Evolutionary conservation across 2,113 vertebrate species (phyloP).

Genomic region (Acrocephalus arundinaceus): DNA sequence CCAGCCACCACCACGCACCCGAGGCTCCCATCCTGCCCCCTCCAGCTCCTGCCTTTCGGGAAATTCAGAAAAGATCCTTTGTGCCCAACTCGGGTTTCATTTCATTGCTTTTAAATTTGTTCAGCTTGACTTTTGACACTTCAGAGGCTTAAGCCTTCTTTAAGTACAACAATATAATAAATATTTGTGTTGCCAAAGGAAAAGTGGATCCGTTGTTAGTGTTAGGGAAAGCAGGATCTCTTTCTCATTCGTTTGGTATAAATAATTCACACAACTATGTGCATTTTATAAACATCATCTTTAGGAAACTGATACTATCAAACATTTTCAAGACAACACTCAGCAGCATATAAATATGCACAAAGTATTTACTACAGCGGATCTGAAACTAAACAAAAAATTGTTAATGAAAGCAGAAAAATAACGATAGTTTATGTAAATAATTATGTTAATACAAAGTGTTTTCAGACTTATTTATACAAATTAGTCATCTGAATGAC

Average conservation of each 20-base stretch:
- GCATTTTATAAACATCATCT: conserved; percentile 68
- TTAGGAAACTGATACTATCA: conserved; percentile 59
- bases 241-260: conserved; percentile 67
- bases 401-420: conserved; percentile 61
- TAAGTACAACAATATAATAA: conserved; percentile 69
- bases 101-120: conserved; percentile 76
- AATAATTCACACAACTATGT: conserved; percentile 67
- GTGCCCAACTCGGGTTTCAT: conserved; percentile 70
- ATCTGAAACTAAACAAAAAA: conserved; percentile 63
- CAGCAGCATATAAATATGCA: conserved; percentile 37
- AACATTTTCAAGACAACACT: conserved; percentile 63
- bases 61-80: conserved; percentile 72
- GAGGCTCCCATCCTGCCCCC: conserved; percentile 40
- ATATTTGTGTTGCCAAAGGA: conserved; percentile 71
- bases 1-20: not conserved
- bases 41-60: conserved; percentile 62
- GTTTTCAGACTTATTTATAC: conserved; percentile 63
- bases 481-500: conserved; percentile 64
- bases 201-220: conserved; percentile 59
- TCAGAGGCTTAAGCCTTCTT: conserved; percentile 54
- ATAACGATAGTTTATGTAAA: conserved; percentile 60
- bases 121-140: conserved; percentile 77
- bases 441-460: conserved; percentile 58
- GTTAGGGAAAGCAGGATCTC: conserved; percentile 55
- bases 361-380: conserved; percentile 30